Conservation (phyloP, 2,113 vertebrate genomes). For the Syrrhaptes paradoxus region DNA sequence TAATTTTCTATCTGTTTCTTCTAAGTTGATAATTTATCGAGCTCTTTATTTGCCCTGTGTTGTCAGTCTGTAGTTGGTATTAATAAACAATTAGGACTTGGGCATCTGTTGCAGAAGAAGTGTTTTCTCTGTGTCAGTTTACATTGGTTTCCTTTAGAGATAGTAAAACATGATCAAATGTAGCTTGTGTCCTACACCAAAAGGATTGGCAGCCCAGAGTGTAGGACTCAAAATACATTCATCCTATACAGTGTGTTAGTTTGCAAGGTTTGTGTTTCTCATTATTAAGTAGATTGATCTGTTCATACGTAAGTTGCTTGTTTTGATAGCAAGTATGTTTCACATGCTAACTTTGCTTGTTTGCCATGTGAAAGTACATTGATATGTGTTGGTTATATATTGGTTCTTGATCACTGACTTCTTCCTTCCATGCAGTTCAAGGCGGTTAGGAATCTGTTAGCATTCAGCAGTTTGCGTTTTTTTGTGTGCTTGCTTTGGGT, state of each 20-base stretch:
- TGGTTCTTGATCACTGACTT: neutral
- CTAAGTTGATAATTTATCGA: neutral
- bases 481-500: neutral
- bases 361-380: neutral
- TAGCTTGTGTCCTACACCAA: neutral
- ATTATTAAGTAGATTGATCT: neutral
- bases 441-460: neutral
- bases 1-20: neutral
- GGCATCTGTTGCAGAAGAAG: neutral
- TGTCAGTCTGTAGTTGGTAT: neutral
- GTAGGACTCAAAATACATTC: neutral
- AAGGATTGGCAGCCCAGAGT: neutral
- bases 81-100: neutral
- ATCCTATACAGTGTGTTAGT: neutral
- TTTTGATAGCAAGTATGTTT: neutral
- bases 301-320: neutral
- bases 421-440: neutral
- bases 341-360: neutral
- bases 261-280: neutral
- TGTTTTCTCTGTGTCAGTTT: neutral
- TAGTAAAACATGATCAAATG: neutral
- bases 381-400: neutral
- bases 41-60: neutral
- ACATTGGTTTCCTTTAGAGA: neutral
- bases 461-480: neutral